Evolutionary conservation across 2,888 invertebrate species (phyloP), one percentile per base, ranked within the genome.

Genomic region (Ochropleura leucogaster): DNA sequence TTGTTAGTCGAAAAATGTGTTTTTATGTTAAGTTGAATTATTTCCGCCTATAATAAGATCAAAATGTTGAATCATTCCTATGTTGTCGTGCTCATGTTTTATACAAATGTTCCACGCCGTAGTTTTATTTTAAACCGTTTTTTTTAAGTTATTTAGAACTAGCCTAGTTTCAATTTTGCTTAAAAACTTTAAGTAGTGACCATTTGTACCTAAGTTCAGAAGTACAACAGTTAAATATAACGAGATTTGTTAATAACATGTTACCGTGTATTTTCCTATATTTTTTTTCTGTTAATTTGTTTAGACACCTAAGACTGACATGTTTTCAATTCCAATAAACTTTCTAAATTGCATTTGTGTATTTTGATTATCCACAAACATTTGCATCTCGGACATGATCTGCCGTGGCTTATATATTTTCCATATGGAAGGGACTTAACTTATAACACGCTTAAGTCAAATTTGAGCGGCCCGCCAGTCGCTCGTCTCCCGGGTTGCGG

Each of bases 41-140:
- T 73, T 80, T 82, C 85, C 85, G 88, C 83, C 87, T 89, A 77
- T 78, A 72, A 57, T 78, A 72, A 57, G 77, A 84, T 86, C 80
- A 84, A 78, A 77, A 77, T 79, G 46, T 81, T 77, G 62, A 72
- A 82, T 82, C 88, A 86, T 86, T 87, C 85, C 88, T 83, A 71
- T 68, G 73, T 64, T 79, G 75, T 81, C 60, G 67, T 80, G 74
- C 62, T 80, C 66, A 72, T 70, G 30, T 57, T 53, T 64, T 64
- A 46, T 63, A 72, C 42, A 62, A 66, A 44, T 42, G 42, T 68
- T 49, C 74, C 60, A 75, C 53, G 47, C 49, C 9, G 18, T 55
- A 71, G 53, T 59, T 63, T 16, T 16, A 63, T 51, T 68, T n/a
- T 16, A n/a, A 73, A 82, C 67, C 69, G 68, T 20, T 40, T 82